Evolutionary conservation across 1,140 invertebrate species (phyloP).

Genomic region (Drosophila auraria): DNA sequence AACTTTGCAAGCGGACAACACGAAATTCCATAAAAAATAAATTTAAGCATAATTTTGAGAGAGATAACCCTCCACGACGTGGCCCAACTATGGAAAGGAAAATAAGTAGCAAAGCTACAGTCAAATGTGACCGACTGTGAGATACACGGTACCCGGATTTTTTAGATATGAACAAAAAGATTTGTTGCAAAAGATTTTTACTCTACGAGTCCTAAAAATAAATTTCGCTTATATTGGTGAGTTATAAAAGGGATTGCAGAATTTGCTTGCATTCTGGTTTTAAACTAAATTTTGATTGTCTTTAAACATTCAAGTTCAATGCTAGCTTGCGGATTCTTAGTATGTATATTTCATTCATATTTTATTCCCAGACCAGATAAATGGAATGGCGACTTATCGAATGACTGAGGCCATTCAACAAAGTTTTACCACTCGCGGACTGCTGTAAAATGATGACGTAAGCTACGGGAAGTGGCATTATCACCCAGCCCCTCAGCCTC

Average conservation of each 20-base stretch:
- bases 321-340: neutral
- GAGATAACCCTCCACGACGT: too few relatives aligned
- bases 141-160: too few relatives aligned
- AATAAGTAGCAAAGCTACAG: too few relatives aligned
- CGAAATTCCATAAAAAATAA: too few relatives aligned
- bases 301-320: conserved; percentile 44
- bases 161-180: too few relatives aligned
- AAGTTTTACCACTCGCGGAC: conserved; percentile 33
- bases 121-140: too few relatives aligned
- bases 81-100: too few relatives aligned
- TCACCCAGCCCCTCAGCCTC: conserved; percentile 27
- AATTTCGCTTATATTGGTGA: too few relatives aligned
- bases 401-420: conserved; percentile 16
- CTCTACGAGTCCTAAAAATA: too few relatives aligned
- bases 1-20: too few relatives aligned
- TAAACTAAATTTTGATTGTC: neutral
- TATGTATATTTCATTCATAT: conserved; percentile 26
- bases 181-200: too few relatives aligned
- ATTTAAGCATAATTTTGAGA: too few relatives aligned
- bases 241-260: neutral
- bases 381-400: conserved; percentile 45
- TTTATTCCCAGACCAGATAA: conserved; percentile 32
- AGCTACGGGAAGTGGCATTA: conserved; percentile 24
- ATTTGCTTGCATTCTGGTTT: neutral
- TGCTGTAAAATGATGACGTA: conserved; percentile 47